Base-by-base conservation (phyloP, 2,888 invertebrate genomes). In the Chromoteleia sp. region DNA sequence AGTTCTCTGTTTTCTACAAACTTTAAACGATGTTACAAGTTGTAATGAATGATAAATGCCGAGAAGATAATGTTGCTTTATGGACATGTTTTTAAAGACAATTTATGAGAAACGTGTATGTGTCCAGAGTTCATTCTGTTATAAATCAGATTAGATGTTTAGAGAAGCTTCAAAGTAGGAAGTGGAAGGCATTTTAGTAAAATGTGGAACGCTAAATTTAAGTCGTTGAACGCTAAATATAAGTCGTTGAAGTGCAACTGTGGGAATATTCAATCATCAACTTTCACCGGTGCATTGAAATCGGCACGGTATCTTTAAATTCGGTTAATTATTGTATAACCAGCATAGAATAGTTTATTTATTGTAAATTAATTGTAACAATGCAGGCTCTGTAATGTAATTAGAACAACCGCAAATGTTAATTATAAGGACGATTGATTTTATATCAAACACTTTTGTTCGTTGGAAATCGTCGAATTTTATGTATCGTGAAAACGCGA, bases 161-260 rank as follows among this genome's bases (percentile, higher is more conserved):
- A 65, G 39, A 74, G 52, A 61, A 73, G 63, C 63, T 14, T 56
- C 21, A n/a, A 14, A 29, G 33, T 43, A 45, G 43, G 54, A 74
- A 54, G 41, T 63, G 36, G 52, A 52, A 33, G 25, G 4, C 43
- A 39, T 74, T 74, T 65, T 52, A 58, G 56, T 48, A 50, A 75
- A 56, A 65, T 75, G 63, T 61, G 63, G 52, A 73, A 65, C 45
- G 25, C 75, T 75, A 75, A 75, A 67, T 67, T 65, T 58, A 75
- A n/a, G n/a, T n/a, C n/a, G 30, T 43, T 50, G 4, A 58, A 48
- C 58, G 48, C 75, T 75, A 75, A 48, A 75, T 65, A 75, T 75
- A 74, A 63, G 29, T 48, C 5, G 54, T 21, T n/a, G 45, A 54
- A 52, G 19, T 73, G 52, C 52, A 52, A 63, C 54, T 54, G 73